phyloP scores from a whole-genome alignment of 2,113 vertebrate genomes.

The Sinocyclocheilus anshuiensis region DNA sequence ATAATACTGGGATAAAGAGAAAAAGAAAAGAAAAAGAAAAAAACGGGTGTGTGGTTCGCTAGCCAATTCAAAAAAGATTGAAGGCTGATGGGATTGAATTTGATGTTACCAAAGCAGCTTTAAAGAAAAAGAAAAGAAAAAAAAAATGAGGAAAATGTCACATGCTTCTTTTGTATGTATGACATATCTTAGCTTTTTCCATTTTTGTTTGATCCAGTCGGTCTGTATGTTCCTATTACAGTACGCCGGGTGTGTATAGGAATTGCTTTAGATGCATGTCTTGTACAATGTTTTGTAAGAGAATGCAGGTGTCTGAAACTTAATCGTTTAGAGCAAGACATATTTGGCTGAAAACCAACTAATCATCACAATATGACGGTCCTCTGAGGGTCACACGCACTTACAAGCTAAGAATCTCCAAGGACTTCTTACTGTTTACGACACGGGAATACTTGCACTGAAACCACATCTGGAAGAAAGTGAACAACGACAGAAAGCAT shows the following conservation, averaged over 20 bases:
- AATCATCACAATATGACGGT: slow-evolving; percentile 8
- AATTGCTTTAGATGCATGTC: slow-evolving; percentile 76
- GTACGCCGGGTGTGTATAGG: slow-evolving; percentile 37
- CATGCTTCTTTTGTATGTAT: slow-evolving; percentile 99
- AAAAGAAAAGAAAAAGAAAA: slow-evolving; percentile 58
- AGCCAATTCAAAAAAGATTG: slow-evolving; percentile 51
- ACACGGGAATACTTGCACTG: slow-evolving; percentile 46
- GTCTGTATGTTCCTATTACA: slow-evolving; percentile 61
- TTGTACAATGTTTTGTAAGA: slow-evolving; percentile 68
- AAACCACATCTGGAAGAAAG: slow-evolving; percentile 12
- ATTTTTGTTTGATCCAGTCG: slow-evolving; percentile 77
- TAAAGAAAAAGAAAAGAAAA: slow-evolving; percentile 74
- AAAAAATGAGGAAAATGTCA: slow-evolving; percentile 78
- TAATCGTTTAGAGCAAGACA: slow-evolving; percentile 41
- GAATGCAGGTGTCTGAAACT: slow-evolving; percentile 62
- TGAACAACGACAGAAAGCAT: neutral
- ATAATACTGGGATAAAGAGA: slow-evolving; percentile 84
- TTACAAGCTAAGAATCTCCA: slow-evolving; percentile 32
- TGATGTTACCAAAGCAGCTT: slow-evolving; percentile 99
- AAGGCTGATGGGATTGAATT: slow-evolving; percentile 80
- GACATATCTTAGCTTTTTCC: slow-evolving; percentile 95
- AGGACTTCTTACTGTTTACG: slow-evolving; percentile 42
- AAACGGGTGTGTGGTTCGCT: slow-evolving; percentile 51
- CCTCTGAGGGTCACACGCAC: slow-evolving; percentile 17
- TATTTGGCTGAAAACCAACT: slow-evolving; percentile 34